Evolutionary conservation across 2,797 vertebrate genomes (phyloP), one percentile per base, ranked within the genome.

Genomic region (Anguilla megastoma): DNA sequence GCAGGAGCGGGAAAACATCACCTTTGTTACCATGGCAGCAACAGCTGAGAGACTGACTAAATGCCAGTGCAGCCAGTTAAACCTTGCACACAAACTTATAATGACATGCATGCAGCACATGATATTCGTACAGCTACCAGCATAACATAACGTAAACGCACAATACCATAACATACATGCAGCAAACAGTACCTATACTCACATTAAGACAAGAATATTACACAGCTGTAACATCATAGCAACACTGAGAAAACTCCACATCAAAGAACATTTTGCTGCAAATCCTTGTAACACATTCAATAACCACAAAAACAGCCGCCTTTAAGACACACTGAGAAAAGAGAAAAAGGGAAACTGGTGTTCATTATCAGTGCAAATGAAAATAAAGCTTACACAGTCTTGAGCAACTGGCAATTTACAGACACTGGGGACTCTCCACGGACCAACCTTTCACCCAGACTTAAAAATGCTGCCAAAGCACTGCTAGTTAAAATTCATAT

Each of bases 21-120:
- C 66, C 89, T 89, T 18, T 84, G 86, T 90, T 58, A 90, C 33
- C 88, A 88, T 89, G 80, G 93, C 92, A 94, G 93, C 93, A 93
- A 91, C 90, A 89, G 87, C 27, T 71, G 9, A 30, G n/a, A 10
- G 27, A 8, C 69, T 71, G 3, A 71, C 27, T 71, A 71, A 69
- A 3, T 3, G 27, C 7, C 69, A 71, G 10, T 3, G 27, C n/a
- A 33, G 9, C 12, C 8, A 33, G 0, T 3, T 30, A 9, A 71
- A 6, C 24, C 27, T 0, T 27, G 30, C 69, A 71, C 21, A 71
- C 30, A 71, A 30, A 30, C 1, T 30, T 10, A 71, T 71, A 71
- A 12, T 12, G 21, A 71, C 69, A 71, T 12, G n/a, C 69, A 71
- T 33, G 3, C 69, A 30, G 10, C 69, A 71, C 69, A 10, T 71